Conservation (phyloP, 2,888 invertebrate genomes). For the Folsomia manolachei region DNA sequence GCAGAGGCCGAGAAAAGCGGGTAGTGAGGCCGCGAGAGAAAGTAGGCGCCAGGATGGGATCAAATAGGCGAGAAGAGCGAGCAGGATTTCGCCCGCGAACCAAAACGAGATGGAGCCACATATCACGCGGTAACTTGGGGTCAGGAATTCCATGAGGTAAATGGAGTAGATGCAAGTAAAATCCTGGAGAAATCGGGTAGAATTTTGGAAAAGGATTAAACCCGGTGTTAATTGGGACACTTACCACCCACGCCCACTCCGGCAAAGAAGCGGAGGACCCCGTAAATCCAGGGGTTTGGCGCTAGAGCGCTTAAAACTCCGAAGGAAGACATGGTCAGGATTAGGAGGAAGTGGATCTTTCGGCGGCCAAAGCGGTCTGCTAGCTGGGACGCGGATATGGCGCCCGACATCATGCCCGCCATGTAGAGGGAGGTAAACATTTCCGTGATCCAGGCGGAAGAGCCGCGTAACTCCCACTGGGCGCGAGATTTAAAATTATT, state of each 20-base stretch:
- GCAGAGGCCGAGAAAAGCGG: background rate
- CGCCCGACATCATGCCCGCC: constrained; percentile 35
- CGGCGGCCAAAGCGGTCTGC: constrained; percentile 27
- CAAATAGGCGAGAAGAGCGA: constrained; percentile 1
- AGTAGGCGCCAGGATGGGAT: constrained; percentile 13
- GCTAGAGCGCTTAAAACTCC: constrained; percentile 7
- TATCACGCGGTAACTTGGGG: constrained; percentile 5
- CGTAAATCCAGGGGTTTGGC: constrained; percentile 9
- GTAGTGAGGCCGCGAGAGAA: background rate
- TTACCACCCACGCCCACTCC: constrained; percentile 19
- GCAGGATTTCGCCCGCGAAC: constrained; percentile 10
- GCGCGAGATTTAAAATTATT: background rate
- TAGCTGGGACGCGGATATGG: constrained; percentile 25
- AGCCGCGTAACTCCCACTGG: constrained; percentile 38
- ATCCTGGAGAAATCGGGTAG: no score
- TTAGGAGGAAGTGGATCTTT: background rate
- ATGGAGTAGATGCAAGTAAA: constrained; percentile 8
- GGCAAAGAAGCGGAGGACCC: constrained; percentile 16
- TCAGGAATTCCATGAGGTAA: constrained; percentile 19
- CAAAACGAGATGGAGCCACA: constrained; percentile 11
- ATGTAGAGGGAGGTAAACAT: constrained; percentile 38
- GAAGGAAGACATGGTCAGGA: constrained; percentile 5
- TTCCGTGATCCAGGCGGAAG: constrained; percentile 34
- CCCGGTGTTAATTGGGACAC: no score
- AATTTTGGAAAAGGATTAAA: no score